Base-by-base conservation (phyloP, 2,797 vertebrate species). In the Ptychobarbus kaznakovi region DNA sequence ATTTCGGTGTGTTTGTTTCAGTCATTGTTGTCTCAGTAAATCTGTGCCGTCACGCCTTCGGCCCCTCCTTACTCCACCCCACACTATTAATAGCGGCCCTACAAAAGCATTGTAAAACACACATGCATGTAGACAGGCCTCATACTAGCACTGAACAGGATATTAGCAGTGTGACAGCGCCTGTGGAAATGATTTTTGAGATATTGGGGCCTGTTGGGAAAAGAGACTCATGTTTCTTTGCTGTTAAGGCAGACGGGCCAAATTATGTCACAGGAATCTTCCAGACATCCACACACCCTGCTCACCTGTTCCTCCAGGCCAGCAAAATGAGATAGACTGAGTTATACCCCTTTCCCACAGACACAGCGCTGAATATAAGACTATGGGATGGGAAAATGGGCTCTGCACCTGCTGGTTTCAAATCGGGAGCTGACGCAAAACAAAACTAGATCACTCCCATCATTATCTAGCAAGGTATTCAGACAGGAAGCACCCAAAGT, bases 71-170 rank as follows among this genome's bases (percentile, higher is more conserved):
- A 25, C 58, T 77, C 68, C 81, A 78, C 38, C 84, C 53, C 9
- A 1, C 44, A 18, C 15, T 25, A 58, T 73, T 81, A 74, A 65
- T 68, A 61, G 56, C 58, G 3, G 22, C 66, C 9, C 15, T 44
- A 68, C 13, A 28, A 73, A 78, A 65, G 70, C 81, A 83, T 49
- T 10, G 42, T 38, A 49, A 80, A 73, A 66, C 81, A 83, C 58
- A 83, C 51, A 83, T 82, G 69, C 61, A 49, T 69, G 83, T 44
- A n/a, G 84, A 86, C 80, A 86, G 80, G 18, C 53, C 63, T 81
- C 63, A 25, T 76, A 82, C 44, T 70, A 32, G 32, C 61, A 0
- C 35, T 28, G 72, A 58, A 82, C 35, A 61, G 40, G 63, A 74
- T 69, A 82, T 82, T 70, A 86, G 49, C 25, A 8, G 56, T 13